Evolutionary conservation across 2,797 vertebrate genomes (phyloP), one percentile per base, ranked within the genome.

Genomic region (Sphaeramia orbicularis): DNA sequence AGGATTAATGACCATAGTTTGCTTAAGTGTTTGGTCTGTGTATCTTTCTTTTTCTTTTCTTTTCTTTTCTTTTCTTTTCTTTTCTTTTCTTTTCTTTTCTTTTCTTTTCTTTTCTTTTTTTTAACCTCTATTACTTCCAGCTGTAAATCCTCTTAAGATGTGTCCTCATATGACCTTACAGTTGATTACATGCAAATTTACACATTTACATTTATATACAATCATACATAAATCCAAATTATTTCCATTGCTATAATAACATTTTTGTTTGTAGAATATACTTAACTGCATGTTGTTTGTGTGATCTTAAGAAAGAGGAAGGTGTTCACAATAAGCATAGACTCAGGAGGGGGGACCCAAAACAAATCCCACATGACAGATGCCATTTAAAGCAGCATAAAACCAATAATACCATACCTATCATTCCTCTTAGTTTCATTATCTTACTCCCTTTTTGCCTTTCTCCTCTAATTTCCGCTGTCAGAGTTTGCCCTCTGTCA

Each of bases 401-500:
- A 81, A 74, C 67, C 67, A 64, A 49, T 49, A 83, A 80, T 80
- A 65, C 65, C 76, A 68, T 77, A 85, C 80, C 88, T 89, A 72
- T 76, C 87, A 89, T 61, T 70, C 66, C 45, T 85, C 91, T 89
- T 65, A 68, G 72, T 62, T 77, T 63, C 67, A 42, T 87, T 87
- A 89, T 89, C 89, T 87, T n/a, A 24, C 69, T 71, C 79, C 58
- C 62, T 77, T 80, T 88, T 80, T 27, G 37, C 84, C 76, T 86
- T 91, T 89, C 81, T 84, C 71, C 71, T 83, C 74, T 89, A 44
- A 78, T 92, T 93, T 93, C 85, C 87, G 69, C 84, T 90, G 85
- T 86, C 86, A 90, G 64, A 84, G 74, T 83, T 88, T 83, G 82
- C 53, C 62, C 86, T 78, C 89, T 47, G 90, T 93, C 91, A 93